A percentile compares a stretch with the other conserved stretches of the same genome.
Evolutionary conservation across 2,113 vertebrate species (phyloP).

Genomic region (Haemorhous mexicanus): DNA sequence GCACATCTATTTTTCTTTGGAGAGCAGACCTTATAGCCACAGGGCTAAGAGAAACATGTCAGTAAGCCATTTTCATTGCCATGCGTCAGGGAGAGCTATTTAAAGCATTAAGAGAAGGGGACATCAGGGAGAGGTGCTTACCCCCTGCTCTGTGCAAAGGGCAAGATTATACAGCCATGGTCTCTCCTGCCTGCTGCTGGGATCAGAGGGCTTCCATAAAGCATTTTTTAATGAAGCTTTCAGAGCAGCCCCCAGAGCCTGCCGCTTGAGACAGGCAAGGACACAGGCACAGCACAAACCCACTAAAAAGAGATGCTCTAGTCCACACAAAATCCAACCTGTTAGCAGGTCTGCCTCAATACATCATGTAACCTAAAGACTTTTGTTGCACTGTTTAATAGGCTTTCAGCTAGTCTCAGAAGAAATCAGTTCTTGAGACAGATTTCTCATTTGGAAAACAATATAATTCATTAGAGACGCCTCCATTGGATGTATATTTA

Average conservation of each 20-base stretch:
- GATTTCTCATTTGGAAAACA: not conserved
- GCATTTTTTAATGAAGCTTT: constrained; percentile 31
- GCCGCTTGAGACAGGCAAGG: not conserved
- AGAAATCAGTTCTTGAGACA: not conserved
- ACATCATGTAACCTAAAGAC: not conserved
- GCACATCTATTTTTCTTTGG: constrained; percentile 27
- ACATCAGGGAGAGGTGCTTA: not conserved
- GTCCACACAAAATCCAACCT: not conserved
- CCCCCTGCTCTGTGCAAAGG: not conserved
- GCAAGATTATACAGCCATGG: not conserved
- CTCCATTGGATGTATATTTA: not conserved
- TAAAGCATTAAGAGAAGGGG: not conserved
- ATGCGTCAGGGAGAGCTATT: constrained; percentile 32
- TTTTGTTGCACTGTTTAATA: not conserved
- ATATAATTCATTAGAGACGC: not conserved
- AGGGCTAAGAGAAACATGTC: constrained; percentile 30
- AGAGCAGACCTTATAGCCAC: constrained; percentile 15
- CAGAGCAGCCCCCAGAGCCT: not conserved
- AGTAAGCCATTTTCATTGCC: constrained; percentile 23
- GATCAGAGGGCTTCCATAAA: constrained; percentile 21
- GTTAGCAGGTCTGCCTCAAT: not conserved
- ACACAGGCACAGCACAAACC: not conserved
- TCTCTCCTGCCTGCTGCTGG: not conserved
- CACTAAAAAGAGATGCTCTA: not conserved
- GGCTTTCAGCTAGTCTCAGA: not conserved